These are phyloP conservation scores for Baccha elongata DNA, from an alignment of 2,888 invertebrate genomes.

Conservation along the genomic window DNA sequence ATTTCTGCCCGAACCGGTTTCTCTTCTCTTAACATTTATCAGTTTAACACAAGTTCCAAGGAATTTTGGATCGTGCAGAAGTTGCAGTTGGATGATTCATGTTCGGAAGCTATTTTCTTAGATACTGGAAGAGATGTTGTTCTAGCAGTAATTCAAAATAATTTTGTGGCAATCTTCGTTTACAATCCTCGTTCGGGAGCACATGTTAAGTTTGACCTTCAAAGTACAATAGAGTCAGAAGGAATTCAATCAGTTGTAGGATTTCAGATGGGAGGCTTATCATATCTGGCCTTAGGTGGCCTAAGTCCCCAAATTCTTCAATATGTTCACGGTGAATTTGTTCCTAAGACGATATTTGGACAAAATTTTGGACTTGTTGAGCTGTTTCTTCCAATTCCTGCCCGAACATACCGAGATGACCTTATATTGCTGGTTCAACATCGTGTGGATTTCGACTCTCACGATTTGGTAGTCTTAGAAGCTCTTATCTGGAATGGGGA, in stretches of 20 bases:
- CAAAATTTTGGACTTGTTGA: slow-evolving; percentile 80
- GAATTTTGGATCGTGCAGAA: slow-evolving; percentile 81
- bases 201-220: slow-evolving; percentile 75
- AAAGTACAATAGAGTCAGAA: slow-evolving; percentile 75
- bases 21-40: slow-evolving; percentile 78
- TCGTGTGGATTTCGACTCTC: slow-evolving; percentile 79
- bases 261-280: slow-evolving; percentile 81
- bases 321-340: slow-evolving; percentile 78
- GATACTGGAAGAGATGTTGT: slow-evolving; percentile 80
- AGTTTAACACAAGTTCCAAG: slow-evolving; percentile 75
- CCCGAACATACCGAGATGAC: slow-evolving; percentile 81
- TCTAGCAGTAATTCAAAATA: slow-evolving; percentile 78
- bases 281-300: slow-evolving; percentile 80
- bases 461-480: slow-evolving; percentile 79
- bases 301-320: slow-evolving; percentile 79
- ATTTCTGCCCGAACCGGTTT: slow-evolving; percentile 57
- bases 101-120: slow-evolving; percentile 77
- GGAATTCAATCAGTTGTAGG: slow-evolving; percentile 77
- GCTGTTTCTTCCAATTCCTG: slow-evolving; percentile 79
- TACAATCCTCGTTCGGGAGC: slow-evolving; percentile 76
- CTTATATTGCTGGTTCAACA: slow-evolving; percentile 82
- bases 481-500: slow-evolving; percentile 82
- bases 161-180: slow-evolving; percentile 77
- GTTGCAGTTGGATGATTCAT: slow-evolving; percentile 76
- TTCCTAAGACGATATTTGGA: slow-evolving; percentile 79